phyloP scores from a whole-genome alignment of 2,113 vertebrate species.

The Campylorhamphus procurvoides region DNA sequence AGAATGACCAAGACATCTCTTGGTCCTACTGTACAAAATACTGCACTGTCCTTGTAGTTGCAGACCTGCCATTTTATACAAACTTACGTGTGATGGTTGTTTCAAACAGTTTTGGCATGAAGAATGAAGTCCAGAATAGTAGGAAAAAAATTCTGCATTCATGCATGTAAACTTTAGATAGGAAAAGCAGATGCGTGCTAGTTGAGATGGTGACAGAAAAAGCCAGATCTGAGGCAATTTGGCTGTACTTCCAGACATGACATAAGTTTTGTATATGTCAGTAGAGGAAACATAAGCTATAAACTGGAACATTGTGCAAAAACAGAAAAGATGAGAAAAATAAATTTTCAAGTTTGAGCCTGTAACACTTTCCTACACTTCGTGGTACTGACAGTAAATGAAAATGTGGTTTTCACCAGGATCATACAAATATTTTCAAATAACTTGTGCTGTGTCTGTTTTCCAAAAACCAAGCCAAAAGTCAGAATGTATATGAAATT shows the following conservation, averaged over 20 bases:
- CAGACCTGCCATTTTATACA: neutral
- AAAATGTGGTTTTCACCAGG: neutral
- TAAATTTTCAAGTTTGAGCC: neutral
- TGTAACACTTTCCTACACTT: neutral
- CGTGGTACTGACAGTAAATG: neutral
- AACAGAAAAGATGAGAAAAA: neutral
- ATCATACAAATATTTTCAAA: neutral
- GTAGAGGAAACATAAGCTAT: neutral
- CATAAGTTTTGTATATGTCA: neutral
- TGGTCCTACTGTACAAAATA: neutral
- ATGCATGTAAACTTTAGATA: neutral
- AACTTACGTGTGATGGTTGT: fast-evolving
- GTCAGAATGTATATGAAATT: neutral
- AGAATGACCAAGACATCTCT: neutral
- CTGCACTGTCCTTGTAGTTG: neutral
- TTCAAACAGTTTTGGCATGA: neutral
- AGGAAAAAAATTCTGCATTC: neutral
- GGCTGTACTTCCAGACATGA: conserved; percentile 13
- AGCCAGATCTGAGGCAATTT: neutral
- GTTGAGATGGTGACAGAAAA: neutral
- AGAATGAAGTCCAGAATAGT: neutral
- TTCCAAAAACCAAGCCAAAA: neutral
- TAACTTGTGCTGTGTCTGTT: neutral
- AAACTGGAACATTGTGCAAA: neutral
- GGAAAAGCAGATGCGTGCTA: conserved; percentile 15